These are phyloP conservation scores for Hydra vulgaris DNA, from an alignment of 30 jellyfish, hydroid and myxozoan genomes.

Conservation along the genomic window DNA sequence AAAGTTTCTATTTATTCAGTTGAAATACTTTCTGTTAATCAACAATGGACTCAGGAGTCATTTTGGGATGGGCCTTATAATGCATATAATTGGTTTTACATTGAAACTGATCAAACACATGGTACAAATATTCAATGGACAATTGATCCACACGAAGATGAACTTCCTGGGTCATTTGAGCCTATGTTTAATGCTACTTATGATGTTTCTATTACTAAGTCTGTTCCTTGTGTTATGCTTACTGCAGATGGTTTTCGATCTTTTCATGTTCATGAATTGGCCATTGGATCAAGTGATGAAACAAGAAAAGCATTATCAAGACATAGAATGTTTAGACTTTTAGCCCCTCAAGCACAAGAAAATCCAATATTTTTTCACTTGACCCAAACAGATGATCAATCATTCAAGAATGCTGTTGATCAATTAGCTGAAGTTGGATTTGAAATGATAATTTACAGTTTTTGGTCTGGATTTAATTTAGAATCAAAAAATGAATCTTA, in stretches of 20 bases:
- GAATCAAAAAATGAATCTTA: constrained; percentile 18
- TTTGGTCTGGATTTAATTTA: constrained; percentile 20
- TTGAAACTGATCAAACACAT: constrained; percentile 21
- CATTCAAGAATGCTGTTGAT: constrained; percentile 12
- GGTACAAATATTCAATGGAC: constrained; percentile 16
- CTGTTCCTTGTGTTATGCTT: constrained; percentile 10
- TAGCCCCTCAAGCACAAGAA: constrained; percentile 29
- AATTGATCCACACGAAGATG: constrained; percentile 6
- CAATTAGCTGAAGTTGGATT: constrained; percentile 35
- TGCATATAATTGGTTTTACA: constrained; percentile 17
- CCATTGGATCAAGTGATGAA: constrained; percentile 21
- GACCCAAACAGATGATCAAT: constrained; percentile 1
- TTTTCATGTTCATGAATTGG: constrained; percentile 17
- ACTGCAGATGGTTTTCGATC: constrained; percentile 3
- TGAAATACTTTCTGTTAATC: constrained; percentile 20
- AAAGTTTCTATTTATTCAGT: constrained; percentile 14
- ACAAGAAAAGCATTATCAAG: constrained; percentile 17
- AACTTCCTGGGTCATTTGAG: constrained; percentile 14
- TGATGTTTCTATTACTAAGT: constrained; percentile 1
- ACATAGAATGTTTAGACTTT: constrained; percentile 14
- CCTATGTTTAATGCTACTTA: constrained; percentile 20
- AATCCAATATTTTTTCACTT: constrained; percentile 30
- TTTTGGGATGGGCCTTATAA: constrained; percentile 27
- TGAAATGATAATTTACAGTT: constrained; percentile 31
- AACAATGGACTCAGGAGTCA: constrained; percentile 22